Conservation (phyloP, 2,113 vertebrate genomes). For the Trochalopteron elliotii region DNA sequence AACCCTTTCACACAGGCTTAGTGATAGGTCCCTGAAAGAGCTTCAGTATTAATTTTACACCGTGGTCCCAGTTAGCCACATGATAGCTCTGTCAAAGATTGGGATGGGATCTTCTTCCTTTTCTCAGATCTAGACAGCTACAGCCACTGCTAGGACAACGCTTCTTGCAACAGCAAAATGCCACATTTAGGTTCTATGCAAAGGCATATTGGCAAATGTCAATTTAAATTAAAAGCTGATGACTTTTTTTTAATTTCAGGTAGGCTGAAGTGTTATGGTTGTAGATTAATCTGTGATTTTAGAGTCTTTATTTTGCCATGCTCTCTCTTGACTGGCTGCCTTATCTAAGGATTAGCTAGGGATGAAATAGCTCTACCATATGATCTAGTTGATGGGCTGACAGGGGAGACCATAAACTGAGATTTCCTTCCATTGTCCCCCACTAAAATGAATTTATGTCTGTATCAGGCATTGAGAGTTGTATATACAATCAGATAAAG, state of each 20-base stretch:
- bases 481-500: not conserved
- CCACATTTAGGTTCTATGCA: not conserved
- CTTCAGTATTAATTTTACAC: not conserved
- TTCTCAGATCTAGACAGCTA: not conserved
- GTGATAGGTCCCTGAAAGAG: not conserved
- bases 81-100: not conserved
- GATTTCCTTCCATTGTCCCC: not conserved
- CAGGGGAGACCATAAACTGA: not conserved
- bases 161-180: not conserved
- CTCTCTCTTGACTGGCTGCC: not conserved
- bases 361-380: rapidly evolving
- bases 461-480: not conserved
- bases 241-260: not conserved
- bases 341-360: not conserved
- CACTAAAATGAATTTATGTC: not conserved
- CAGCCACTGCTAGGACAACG: not conserved
- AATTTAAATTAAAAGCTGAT: not conserved
- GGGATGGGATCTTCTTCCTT: not conserved
- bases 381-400: not conserved
- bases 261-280: not conserved
- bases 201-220: not conserved
- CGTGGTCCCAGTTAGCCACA: not conserved
- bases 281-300: not conserved
- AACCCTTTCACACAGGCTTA: not conserved
- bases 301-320: not conserved